A percentile compares a stretch with the other conserved stretches of the same genome.
These are phyloP conservation scores for Ia io DNA, from an alignment of 2,113 vertebrate genomes.

Conservation along the genomic window DNA sequence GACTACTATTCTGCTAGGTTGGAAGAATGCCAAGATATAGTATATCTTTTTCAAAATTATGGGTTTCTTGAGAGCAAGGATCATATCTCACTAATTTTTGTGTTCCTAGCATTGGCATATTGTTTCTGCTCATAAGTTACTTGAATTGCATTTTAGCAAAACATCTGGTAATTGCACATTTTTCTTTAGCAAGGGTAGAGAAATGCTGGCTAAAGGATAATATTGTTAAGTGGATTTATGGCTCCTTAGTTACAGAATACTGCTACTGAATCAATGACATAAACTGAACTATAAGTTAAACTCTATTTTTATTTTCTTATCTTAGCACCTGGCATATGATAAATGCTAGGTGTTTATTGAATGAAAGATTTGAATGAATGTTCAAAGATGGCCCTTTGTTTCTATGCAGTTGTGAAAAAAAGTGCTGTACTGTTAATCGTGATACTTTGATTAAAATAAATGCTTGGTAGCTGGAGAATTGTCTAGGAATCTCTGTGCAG, in stretches of 20 bases:
- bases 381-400: background rate
- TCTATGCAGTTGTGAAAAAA: background rate
- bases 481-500: background rate
- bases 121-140: constrained; percentile 36
- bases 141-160: constrained; percentile 43
- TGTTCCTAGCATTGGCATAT: background rate
- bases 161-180: background rate
- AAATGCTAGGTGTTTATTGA: background rate
- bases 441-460: constrained; percentile 20
- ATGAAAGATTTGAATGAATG: background rate
- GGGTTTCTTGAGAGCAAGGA: constrained; percentile 49
- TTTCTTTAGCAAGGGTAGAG: constrained; percentile 35
- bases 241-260: background rate
- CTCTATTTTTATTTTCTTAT: background rate
- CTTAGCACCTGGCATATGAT: background rate
- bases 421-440: background rate
- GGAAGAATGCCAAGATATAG: constrained; percentile 32
- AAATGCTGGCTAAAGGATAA: background rate
- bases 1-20: constrained; percentile 36
- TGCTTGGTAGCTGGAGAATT: background rate
- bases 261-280: background rate
- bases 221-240: constrained; percentile 4
- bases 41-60: constrained; percentile 47
- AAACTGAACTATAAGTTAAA: background rate
- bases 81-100: constrained; percentile 22